phyloP scores from a whole-genome alignment of 2,797 vertebrate species.

The Pteronotus mesoamericanus region DNA sequence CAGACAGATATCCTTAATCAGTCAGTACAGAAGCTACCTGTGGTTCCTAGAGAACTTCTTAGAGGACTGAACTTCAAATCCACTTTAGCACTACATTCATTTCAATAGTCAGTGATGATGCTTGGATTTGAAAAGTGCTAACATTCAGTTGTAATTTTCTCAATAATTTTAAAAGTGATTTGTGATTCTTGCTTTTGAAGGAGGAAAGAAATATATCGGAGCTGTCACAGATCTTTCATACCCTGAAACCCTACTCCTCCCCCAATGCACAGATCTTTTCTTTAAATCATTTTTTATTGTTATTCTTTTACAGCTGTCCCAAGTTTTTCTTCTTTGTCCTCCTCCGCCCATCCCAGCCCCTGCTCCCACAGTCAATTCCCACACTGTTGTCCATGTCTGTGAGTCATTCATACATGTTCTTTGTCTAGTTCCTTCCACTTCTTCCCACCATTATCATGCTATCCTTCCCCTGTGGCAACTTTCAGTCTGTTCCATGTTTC shows the following conservation, averaged over 20 bases:
- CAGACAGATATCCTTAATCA: slow-evolving; percentile 38
- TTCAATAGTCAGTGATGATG: slow-evolving; percentile 47
- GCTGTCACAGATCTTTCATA: slow-evolving; percentile 47
- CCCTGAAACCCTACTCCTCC: neutral
- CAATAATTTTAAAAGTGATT: slow-evolving; percentile 63
- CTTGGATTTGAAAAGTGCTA: slow-evolving; percentile 22
- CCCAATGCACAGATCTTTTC: slow-evolving; percentile 36
- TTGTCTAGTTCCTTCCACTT: too few species aligned
- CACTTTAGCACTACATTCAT: slow-evolving; percentile 37
- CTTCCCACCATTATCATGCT: too few species aligned
- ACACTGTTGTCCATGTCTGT: too few species aligned
- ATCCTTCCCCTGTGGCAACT: too few species aligned
- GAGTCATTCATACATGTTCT: too few species aligned
- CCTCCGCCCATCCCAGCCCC: too few species aligned
- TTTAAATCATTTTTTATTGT: too few species aligned
- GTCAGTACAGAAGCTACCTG: neutral
- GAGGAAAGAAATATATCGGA: slow-evolving; percentile 61
- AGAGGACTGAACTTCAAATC: slow-evolving; percentile 26
- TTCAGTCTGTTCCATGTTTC: too few species aligned
- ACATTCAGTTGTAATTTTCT: slow-evolving; percentile 71
- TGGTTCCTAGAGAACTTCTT: slow-evolving; percentile 19
- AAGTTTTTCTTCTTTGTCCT: too few species aligned
- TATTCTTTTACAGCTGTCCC: too few species aligned
- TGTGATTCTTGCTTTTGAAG: slow-evolving; percentile 65
- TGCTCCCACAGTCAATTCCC: too few species aligned